Conservation (phyloP, 2,797 vertebrate genomes). For the Dallia pectoralis region DNA sequence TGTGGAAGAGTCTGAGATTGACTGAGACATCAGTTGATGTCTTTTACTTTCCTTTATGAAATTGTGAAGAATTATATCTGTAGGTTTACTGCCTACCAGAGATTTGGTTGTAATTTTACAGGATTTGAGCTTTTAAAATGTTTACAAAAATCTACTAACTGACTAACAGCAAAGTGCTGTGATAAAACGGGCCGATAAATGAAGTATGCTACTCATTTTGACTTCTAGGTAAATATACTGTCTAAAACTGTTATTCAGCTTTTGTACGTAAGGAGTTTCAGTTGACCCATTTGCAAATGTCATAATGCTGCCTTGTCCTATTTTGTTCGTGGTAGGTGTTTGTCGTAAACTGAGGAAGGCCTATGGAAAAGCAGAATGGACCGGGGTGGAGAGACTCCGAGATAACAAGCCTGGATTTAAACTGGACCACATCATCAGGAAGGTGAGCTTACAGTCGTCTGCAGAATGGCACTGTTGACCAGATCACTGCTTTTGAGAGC, state of each 20-base stretch:
- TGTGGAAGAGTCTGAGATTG: not conserved
- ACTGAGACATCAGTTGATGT: not conserved
- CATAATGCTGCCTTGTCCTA: not conserved
- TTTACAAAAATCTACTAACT: no score
- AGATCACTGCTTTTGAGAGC: not conserved
- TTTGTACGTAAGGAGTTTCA: not conserved
- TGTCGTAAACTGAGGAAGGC: constrained; percentile 92
- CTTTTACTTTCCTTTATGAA: not conserved
- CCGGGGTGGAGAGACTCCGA: constrained; percentile 79
- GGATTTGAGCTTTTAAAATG: no score
- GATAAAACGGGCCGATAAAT: no score
- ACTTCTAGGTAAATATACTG: not conserved
- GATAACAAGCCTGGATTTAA: constrained; percentile 93
- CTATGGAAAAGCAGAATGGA: constrained; percentile 89
- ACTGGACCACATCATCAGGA: constrained; percentile 94
- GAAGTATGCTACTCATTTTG: not conserved
- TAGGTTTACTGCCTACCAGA: not conserved
- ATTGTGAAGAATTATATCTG: not conserved
- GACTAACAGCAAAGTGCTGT: no score
- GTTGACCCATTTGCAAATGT: not conserved
- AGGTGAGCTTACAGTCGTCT: constrained; percentile 70
- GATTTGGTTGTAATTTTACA: no score
- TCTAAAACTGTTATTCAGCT: not conserved
- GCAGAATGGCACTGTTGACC: constrained; percentile 28
- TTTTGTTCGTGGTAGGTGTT: constrained; percentile 77